phyloP scores from a whole-genome alignment of 2,113 vertebrate genomes.

The Galeopterus variegatus region DNA sequence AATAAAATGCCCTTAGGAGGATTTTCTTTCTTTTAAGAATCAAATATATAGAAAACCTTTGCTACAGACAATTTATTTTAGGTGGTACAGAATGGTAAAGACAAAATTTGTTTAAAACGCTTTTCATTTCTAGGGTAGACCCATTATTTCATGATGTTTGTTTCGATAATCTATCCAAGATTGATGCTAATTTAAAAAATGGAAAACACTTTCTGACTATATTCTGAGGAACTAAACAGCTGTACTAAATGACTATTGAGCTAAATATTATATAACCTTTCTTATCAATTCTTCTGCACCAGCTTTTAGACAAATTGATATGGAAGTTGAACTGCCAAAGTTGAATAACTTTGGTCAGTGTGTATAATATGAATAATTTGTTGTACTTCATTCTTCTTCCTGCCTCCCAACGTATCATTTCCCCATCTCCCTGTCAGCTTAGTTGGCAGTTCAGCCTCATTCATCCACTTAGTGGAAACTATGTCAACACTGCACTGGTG shows the following conservation, averaged over 20 bases:
- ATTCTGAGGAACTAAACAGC: background rate
- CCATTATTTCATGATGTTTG: constrained; percentile 62
- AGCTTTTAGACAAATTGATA: background rate
- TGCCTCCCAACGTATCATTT: background rate
- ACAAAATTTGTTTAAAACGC: constrained; percentile 15
- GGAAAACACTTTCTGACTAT: background rate
- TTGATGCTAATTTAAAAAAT: constrained; percentile 29
- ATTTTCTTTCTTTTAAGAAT: constrained; percentile 41
- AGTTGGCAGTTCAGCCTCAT: background rate
- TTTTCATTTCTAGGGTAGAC: background rate
- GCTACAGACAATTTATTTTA: background rate
- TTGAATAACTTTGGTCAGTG: background rate
- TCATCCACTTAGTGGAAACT: background rate
- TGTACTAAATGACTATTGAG: background rate
- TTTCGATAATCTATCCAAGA: constrained; percentile 34
- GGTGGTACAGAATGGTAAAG: background rate
- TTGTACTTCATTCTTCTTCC: background rate
- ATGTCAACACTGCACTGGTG: background rate
- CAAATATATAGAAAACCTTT: constrained; percentile 60
- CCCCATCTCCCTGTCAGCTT: background rate
- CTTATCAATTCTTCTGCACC: background rate
- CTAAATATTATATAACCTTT: background rate
- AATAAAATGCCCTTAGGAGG: background rate
- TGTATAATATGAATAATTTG: background rate
- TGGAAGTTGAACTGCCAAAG: background rate